Evolutionary conservation across 2,888 invertebrate species (phyloP).

Genomic region (Heterodera filipjevi): DNA sequence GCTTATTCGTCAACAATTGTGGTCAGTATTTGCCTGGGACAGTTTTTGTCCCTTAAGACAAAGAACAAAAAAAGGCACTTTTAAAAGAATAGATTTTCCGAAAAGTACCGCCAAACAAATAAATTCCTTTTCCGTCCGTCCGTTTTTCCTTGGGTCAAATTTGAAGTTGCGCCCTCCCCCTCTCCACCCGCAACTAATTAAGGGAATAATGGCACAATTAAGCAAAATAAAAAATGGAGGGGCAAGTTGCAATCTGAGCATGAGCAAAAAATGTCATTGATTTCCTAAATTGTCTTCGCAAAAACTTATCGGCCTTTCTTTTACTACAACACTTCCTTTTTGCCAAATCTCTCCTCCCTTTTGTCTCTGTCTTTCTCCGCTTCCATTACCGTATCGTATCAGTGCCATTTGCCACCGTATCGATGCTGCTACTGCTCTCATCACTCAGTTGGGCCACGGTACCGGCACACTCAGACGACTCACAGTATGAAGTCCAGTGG

Average conservation of each 20-base stretch:
- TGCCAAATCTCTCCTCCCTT: neutral
- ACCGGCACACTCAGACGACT: neutral
- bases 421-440: neutral
- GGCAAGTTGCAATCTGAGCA: neutral
- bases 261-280: neutral
- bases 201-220: neutral
- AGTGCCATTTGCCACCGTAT: neutral
- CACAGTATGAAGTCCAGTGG: constrained; percentile 37
- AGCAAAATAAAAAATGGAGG: neutral
- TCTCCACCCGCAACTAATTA: too few relatives aligned
- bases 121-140: too few relatives aligned
- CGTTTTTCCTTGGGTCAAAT: too few relatives aligned
- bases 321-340: neutral
- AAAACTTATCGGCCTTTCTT: too few relatives aligned
- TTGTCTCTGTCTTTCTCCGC: neutral
- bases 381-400: neutral
- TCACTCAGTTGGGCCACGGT: neutral
- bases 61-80: too few relatives aligned
- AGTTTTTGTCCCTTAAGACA: too few relatives aligned
- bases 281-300: too few relatives aligned
- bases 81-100: too few relatives aligned
- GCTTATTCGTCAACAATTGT: too few relatives aligned
- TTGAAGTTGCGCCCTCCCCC: too few relatives aligned
- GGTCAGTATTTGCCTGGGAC: too few relatives aligned
- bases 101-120: too few relatives aligned